Conservation (phyloP, 92 coral and sea anemone genomes). For the Actinernus sp. region DNA sequence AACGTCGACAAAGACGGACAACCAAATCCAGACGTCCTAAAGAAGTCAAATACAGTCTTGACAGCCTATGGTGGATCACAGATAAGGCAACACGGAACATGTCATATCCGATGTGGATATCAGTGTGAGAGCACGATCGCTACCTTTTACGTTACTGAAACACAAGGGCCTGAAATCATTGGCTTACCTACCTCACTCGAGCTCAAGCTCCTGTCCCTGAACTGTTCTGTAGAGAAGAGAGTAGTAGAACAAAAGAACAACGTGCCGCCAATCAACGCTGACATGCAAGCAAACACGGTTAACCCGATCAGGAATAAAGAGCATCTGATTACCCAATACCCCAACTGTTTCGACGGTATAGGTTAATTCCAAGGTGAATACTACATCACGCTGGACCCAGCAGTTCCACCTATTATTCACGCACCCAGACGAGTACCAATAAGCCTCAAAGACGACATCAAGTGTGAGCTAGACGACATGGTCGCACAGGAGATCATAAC, state of each 20-base stretch:
- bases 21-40: slow-evolving; percentile 23
- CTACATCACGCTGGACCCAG: slow-evolving; percentile 46
- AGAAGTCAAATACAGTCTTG: slow-evolving; percentile 26
- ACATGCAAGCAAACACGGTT: no score
- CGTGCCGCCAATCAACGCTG: not conserved
- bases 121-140: slow-evolving; percentile 25
- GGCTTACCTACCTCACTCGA: slow-evolving; percentile 46
- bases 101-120: slow-evolving; percentile 27
- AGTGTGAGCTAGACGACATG: slow-evolving; percentile 60
- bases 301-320: slow-evolving; percentile 36
- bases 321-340: slow-evolving; percentile 35
- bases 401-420: slow-evolving; percentile 49
- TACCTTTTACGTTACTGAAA: slow-evolving; percentile 55
- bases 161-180: slow-evolving; percentile 38
- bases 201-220: slow-evolving; percentile 41
- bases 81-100: slow-evolving; percentile 42
- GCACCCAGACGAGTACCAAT: slow-evolving; percentile 36
- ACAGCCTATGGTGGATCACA: slow-evolving; percentile 55
- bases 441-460: slow-evolving; percentile 61
- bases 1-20: slow-evolving; percentile 18
- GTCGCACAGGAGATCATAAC: slow-evolving; percentile 41
- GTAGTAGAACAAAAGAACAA: not conserved
- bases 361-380: slow-evolving; percentile 52
- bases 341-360: slow-evolving; percentile 51
- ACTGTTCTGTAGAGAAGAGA: slow-evolving; percentile 47